Evolutionary conservation across 2,113 vertebrate species (phyloP), one percentile per base, ranked within the genome.

Genomic region (Pomatorhinus ruficollis): DNA sequence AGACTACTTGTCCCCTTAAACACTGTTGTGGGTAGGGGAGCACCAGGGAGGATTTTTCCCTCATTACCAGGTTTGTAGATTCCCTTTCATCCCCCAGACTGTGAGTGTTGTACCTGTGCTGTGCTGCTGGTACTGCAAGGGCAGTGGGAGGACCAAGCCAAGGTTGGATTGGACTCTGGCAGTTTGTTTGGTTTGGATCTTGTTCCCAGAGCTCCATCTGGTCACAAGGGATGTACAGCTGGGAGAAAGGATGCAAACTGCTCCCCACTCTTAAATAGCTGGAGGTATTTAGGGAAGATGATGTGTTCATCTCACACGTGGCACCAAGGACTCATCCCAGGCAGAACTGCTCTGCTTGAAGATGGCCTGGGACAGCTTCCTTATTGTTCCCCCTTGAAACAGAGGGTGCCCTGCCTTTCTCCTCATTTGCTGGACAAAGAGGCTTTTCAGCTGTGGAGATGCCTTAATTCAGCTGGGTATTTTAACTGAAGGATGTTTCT

Each of bases 51-150:
- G 12, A 1, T 65, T 75, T 54, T 54, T 1, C 13, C 5, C 21
- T 53, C 3, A 10, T 47, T 54, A 10, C 25, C 18, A 10, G 0
- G 0, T 35, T 39, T 63, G 15, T 39, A 9, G 0, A 0, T 47
- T 47, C 42, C 24, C 39, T 61, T 78, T 72, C 24, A 50, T 35
- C 10, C 18, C 37, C 35, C 31, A 70, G 61, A 9, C 23, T 20
- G 15, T 27, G 53, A 28, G 31, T 16, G 15, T 6, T 80, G 30
- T 31, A 18, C 28, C 25, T 76, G 44, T 35, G 27, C 35, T 33
- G 19, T 54, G 60, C 33, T 78, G 53, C 56, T 88, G 49, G 12
- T 42, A 27, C 53, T 0, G 0, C 44, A 47, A 47, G 35, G 42
- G 18, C 0, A 0, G 33, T 7, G 15, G 30, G 12, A 71, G 44